A percentile compares a stretch with the other conserved stretches of the same genome.
Conservation (phyloP, 2,888 invertebrate genomes). For the Nasonia oneida region DNA sequence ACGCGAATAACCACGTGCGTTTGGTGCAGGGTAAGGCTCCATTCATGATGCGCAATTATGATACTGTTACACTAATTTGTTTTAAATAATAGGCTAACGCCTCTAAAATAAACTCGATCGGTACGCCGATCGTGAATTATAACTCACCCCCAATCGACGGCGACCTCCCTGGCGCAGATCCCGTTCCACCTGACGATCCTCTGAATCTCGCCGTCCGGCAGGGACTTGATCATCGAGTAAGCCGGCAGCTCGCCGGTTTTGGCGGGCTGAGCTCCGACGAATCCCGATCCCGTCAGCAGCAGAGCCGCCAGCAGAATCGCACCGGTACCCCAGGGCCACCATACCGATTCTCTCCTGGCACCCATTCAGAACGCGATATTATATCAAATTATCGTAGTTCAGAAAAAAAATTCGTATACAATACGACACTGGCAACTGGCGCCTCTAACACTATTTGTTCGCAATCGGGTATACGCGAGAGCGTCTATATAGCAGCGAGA, state of each 20-base stretch:
- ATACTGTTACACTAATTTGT: not conserved
- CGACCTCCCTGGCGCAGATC: slow-evolving; percentile 74
- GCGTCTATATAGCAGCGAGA: too few relatives aligned
- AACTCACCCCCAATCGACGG: slow-evolving; percentile 74
- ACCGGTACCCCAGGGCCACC: not conserved
- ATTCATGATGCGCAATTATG: not conserved
- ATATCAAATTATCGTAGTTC: not conserved
- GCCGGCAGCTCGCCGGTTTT: slow-evolving; percentile 74
- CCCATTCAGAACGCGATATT: not conserved
- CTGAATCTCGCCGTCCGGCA: slow-evolving; percentile 86
- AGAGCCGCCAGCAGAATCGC: not conserved
- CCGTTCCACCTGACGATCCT: slow-evolving; percentile 71
- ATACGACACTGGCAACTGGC: not conserved
- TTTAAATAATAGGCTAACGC: too few relatives aligned
- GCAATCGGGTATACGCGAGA: too few relatives aligned
- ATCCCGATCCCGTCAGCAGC: slow-evolving; percentile 8
- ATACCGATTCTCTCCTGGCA: not conserved
- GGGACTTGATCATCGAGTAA: slow-evolving; percentile 84
- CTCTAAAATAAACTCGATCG: too few relatives aligned
- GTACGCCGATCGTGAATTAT: not conserved
- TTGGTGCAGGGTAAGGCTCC: not conserved
- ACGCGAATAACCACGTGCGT: slow-evolving; percentile 36
- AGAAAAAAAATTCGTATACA: too few relatives aligned
- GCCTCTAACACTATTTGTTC: too few relatives aligned
- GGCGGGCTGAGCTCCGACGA: slow-evolving; percentile 17